phyloP scores from a whole-genome alignment of 2,113 vertebrate genomes.

The Synchiropus splendidus region DNA sequence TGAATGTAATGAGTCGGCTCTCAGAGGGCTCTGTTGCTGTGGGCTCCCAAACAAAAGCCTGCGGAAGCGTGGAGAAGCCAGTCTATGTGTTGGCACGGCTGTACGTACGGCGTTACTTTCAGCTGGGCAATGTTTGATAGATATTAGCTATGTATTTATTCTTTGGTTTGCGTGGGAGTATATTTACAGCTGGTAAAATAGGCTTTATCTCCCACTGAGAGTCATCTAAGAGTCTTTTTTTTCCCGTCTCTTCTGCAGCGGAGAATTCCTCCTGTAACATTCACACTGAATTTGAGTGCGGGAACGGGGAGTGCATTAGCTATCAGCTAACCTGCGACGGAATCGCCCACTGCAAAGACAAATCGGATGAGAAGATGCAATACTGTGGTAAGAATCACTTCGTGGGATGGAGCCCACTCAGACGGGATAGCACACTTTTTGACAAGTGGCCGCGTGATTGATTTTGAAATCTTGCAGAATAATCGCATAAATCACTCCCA shows the following conservation, averaged over 20 bases:
- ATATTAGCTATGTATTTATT: too few species aligned
- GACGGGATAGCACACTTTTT: too few species aligned
- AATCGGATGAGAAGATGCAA: conserved; percentile 93
- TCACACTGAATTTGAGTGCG: conserved; percentile 91
- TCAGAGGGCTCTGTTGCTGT: too few species aligned
- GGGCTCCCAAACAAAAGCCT: too few species aligned
- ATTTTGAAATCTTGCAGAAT: background rate
- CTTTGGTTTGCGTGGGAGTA: too few species aligned
- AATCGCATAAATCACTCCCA: background rate
- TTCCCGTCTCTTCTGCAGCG: conserved; percentile 60
- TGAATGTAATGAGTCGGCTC: too few species aligned
- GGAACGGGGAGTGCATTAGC: conserved; percentile 89
- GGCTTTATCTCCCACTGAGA: background rate
- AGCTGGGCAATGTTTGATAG: too few species aligned
- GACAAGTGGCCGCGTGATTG: background rate
- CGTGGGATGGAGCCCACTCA: too few species aligned
- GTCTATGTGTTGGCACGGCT: too few species aligned
- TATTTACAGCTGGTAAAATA: too few species aligned
- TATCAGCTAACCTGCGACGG: conserved; percentile 91
- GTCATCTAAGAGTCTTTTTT: background rate
- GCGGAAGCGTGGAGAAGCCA: too few species aligned
- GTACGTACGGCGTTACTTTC: too few species aligned
- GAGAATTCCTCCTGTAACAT: conserved; percentile 91
- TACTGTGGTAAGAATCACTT: conserved; percentile 81
- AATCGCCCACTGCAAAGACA: conserved; percentile 89